Conservation (phyloP, 2,797 vertebrate species). For the Xyrichtys novacula region DNA sequence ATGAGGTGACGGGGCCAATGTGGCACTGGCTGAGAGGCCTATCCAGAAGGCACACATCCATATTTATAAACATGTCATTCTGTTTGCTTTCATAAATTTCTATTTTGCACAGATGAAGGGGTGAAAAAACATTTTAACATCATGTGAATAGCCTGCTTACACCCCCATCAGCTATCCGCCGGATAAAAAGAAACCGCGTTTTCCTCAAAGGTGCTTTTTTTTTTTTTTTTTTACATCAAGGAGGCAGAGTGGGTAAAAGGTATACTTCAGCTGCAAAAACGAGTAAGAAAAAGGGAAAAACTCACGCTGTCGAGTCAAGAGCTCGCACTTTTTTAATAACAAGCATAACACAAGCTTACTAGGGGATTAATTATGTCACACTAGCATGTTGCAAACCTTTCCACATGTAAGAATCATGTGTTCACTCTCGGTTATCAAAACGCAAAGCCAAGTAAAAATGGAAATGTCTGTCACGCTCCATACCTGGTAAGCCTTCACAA, state of each 20-base stretch:
- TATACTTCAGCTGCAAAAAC: constrained; percentile 36
- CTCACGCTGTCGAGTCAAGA: constrained; percentile 20
- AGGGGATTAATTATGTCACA: constrained; percentile 55
- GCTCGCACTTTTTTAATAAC: constrained; percentile 34
- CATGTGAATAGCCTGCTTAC: constrained; percentile 66
- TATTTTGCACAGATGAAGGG: constrained; percentile 65
- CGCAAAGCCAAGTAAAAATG: constrained; percentile 20
- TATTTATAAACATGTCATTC: constrained; percentile 79
- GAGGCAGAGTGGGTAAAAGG: constrained; percentile 49
- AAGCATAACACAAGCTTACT: constrained; percentile 30
- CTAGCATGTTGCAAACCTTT: constrained; percentile 29
- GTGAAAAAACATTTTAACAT: constrained; percentile 52
- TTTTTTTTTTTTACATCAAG: constrained; percentile 52
- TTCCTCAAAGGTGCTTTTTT: constrained; percentile 38
- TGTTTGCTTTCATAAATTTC: constrained; percentile 79
- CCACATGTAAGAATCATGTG: constrained; percentile 26
- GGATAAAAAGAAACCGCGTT: constrained; percentile 41
- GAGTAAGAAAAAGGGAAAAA: constrained; percentile 17
- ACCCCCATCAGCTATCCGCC: constrained; percentile 36
- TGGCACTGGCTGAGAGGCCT: constrained; percentile 57
- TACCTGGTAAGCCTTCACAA: constrained; percentile 29
- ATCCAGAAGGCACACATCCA: constrained; percentile 71
- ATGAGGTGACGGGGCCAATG: constrained; percentile 53
- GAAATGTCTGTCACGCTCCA: constrained; percentile 43
- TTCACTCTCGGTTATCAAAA: constrained; percentile 45